Conservation (phyloP, 2,888 invertebrate species). For the Antitype chi region DNA sequence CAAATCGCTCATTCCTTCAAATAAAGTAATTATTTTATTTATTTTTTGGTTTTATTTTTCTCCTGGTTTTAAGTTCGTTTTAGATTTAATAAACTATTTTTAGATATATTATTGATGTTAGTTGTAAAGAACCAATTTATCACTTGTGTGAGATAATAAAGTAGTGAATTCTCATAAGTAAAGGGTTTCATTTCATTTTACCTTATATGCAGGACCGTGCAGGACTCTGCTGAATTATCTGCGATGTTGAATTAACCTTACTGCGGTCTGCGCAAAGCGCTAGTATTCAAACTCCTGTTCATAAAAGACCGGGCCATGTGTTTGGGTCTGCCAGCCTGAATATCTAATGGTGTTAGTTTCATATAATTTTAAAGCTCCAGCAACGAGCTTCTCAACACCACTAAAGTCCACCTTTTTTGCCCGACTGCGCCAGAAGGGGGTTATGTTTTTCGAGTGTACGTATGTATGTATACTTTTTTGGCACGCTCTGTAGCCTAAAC, state of each 20-base stretch:
- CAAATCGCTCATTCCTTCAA: slow-evolving; percentile 69
- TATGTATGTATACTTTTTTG: too few relatives aligned
- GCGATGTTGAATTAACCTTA: not conserved
- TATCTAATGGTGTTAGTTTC: too few relatives aligned
- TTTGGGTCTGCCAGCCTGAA: too few relatives aligned
- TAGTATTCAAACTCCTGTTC: too few relatives aligned
- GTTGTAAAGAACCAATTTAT: slow-evolving; percentile 76
- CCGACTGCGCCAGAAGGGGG: too few relatives aligned
- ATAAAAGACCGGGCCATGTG: too few relatives aligned
- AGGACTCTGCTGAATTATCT: not conserved
- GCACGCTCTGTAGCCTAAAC: too few relatives aligned
- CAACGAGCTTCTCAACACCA: too few relatives aligned
- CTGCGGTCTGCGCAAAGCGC: not conserved
- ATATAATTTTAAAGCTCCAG: too few relatives aligned
- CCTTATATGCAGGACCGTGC: not conserved
- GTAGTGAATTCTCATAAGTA: slow-evolving; percentile 60
- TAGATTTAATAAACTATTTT: slow-evolving; percentile 68
- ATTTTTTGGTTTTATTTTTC: slow-evolving; percentile 57
- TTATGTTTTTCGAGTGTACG: too few relatives aligned
- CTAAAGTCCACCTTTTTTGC: too few relatives aligned
- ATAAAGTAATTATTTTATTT: slow-evolving; percentile 69
- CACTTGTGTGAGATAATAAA: slow-evolving; percentile 80
- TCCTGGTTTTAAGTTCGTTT: slow-evolving; percentile 28
- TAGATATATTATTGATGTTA: slow-evolving; percentile 78
- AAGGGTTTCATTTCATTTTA: slow-evolving; percentile 45